phyloP scores from a whole-genome alignment of 2,113 vertebrate genomes.

The Gymnogyps californianus region DNA sequence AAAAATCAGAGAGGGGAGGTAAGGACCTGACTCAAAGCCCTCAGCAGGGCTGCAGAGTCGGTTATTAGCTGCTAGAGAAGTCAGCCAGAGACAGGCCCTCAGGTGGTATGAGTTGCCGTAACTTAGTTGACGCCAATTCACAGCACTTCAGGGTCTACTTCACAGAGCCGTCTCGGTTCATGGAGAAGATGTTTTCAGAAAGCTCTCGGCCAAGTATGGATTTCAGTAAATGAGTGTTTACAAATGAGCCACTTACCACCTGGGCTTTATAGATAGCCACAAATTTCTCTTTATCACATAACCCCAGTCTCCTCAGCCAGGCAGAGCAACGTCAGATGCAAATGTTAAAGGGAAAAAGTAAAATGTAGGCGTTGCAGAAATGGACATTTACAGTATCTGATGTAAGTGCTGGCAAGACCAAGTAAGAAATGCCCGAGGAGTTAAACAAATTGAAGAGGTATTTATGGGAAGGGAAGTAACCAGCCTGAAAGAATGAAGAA shows the following conservation, averaged over 20 bases:
- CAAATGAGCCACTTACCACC: background rate
- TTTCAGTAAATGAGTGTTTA: background rate
- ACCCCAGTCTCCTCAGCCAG: background rate
- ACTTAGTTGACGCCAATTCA: background rate
- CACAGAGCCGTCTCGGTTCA: background rate
- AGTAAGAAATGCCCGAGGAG: background rate
- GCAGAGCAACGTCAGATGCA: background rate
- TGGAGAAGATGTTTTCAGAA: background rate
- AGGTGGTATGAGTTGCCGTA: rapidly evolving
- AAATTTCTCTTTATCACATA: background rate
- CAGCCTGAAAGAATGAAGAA: background rate
- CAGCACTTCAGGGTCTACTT: background rate
- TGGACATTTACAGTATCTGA: background rate
- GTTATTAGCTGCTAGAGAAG: background rate
- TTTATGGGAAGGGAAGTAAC: background rate
- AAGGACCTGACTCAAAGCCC: background rate
- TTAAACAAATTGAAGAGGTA: background rate
- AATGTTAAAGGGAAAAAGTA: background rate
- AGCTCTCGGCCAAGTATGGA: background rate
- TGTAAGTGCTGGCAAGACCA: background rate
- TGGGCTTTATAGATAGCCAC: background rate
- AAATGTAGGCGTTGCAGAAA: background rate
- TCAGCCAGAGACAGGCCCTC: background rate
- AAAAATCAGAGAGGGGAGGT: background rate
- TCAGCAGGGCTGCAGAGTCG: background rate